These are phyloP conservation scores for Drosophila persimilis DNA, from an alignment of 1,140 invertebrate genomes.

Conservation along the genomic window DNA sequence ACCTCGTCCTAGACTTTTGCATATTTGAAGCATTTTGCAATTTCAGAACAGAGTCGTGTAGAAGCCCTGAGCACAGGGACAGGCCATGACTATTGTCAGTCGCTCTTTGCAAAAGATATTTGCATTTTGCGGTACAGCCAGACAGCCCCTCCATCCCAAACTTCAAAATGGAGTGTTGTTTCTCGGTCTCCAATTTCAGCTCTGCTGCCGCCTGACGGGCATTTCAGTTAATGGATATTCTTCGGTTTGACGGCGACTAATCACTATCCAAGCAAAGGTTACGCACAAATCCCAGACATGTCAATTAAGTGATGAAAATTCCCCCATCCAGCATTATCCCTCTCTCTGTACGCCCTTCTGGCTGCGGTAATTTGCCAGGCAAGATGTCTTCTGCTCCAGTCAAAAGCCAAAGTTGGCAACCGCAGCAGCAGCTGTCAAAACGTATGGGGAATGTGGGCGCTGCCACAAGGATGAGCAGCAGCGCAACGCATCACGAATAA, in stretches of 20 bases:
- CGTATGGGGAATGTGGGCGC: conserved; percentile 37
- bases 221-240: conserved; percentile 32
- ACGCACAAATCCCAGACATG: conserved; percentile 15
- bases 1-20: neutral
- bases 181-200: too few species aligned
- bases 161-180: too few species aligned
- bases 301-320: conserved; percentile 64
- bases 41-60: neutral
- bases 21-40: neutral
- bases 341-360: neutral
- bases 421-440: conserved; percentile 46
- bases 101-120: neutral
- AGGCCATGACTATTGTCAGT: too few species aligned
- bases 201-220: neutral
- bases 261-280: conserved; percentile 4
- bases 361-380: conserved; percentile 32
- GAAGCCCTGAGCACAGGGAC: too few species aligned
- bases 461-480: too few species aligned
- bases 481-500: too few species aligned
- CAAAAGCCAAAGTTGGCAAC: conserved; percentile 48
- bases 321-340: neutral
- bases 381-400: conserved; percentile 42
- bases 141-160: too few species aligned
- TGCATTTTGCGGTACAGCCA: too few species aligned
- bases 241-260: conserved; percentile 15